Percentiles rank a stretch among this genome's conserved stretches.
Evolutionary conservation across 2,113 vertebrate genomes (phyloP).

Genomic region (Laterallus jamaicensis): DNA sequence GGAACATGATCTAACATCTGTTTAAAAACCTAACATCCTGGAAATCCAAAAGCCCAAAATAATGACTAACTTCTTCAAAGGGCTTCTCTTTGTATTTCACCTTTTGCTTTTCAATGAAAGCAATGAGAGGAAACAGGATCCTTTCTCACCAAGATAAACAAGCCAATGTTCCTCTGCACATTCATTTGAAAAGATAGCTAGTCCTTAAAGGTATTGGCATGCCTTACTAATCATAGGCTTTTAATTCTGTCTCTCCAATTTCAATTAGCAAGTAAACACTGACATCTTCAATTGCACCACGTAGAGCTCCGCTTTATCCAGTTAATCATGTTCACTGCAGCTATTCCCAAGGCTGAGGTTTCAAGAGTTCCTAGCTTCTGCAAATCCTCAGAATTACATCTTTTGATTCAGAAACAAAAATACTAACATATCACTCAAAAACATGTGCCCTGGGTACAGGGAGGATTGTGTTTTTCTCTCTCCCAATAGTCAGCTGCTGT

Average conservation of each 20-base stretch:
- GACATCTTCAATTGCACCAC: neutral
- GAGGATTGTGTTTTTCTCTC: neutral
- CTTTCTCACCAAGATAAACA: neutral
- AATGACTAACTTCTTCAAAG: neutral
- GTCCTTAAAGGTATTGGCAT: neutral
- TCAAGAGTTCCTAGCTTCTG: neutral
- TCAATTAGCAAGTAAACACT: constrained; percentile 51
- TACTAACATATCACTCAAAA: neutral
- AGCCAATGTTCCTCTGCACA: neutral
- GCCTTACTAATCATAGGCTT: constrained; percentile 13
- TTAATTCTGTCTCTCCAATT: constrained; percentile 56
- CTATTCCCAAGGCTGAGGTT: neutral
- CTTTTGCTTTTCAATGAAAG: neutral
- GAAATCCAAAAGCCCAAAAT: neutral
- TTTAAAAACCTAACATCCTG: neutral
- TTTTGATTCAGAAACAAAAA: constrained; percentile 54
- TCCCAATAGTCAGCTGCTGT: neutral
- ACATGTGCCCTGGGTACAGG: constrained; percentile 33
- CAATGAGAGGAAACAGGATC: neutral
- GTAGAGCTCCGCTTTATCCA: constrained; percentile 33
- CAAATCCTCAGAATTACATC: constrained; percentile 6
- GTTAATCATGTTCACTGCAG: constrained; percentile 34
- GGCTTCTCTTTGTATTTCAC: neutral
- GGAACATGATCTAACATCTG: rapidly evolving
- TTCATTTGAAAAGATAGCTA: neutral